Conservation (phyloP, 2,797 vertebrate species). For the Alosa sapidissima region DNA sequence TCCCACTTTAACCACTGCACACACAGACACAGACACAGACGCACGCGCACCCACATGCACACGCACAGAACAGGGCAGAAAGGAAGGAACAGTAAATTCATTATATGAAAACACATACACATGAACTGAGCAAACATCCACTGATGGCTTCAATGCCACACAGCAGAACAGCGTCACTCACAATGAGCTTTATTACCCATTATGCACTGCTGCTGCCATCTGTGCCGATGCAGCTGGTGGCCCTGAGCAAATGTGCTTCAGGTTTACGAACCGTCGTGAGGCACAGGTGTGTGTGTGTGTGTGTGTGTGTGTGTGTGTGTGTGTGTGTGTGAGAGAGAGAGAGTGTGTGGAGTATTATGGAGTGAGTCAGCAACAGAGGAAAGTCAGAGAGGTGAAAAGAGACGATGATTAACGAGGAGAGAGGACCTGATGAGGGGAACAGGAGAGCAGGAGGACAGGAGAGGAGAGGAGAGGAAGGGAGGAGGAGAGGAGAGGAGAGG, state of each 20-base stretch:
- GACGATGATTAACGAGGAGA: background rate
- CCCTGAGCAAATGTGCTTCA: background rate
- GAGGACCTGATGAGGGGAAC: background rate
- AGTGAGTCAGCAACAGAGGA: background rate
- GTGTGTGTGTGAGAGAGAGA: background rate
- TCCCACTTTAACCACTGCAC: background rate
- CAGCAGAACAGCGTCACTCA: background rate
- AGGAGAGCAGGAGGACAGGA: background rate
- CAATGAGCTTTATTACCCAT: background rate
- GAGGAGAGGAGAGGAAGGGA: background rate
- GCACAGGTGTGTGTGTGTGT: background rate
- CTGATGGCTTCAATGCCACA: background rate
- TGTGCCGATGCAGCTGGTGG: conserved; percentile 8
- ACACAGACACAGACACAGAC: too few relatives aligned
- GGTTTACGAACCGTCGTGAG: background rate
- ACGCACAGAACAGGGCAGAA: background rate
- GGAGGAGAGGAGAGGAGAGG: background rate
- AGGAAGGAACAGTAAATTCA: background rate
- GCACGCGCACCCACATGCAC: background rate
- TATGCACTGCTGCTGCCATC: background rate
- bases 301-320: background rate
- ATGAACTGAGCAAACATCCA: background rate
- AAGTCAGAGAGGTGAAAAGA: background rate
- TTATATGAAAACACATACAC: background rate
- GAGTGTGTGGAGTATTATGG: background rate